Conservation (phyloP, 2,888 invertebrate species). For the Zele albiditarsus region DNA sequence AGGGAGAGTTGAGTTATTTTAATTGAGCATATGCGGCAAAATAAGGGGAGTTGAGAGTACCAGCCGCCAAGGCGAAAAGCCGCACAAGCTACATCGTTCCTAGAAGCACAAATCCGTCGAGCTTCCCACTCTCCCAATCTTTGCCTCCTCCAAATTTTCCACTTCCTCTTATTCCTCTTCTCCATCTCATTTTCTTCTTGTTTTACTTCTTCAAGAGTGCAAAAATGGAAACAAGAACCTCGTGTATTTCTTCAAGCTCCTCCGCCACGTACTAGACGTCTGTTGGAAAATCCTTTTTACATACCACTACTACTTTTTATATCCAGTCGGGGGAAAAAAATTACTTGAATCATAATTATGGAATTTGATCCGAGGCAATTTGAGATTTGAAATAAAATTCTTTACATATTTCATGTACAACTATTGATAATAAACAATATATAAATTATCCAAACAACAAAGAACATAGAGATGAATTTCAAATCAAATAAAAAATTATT, state of each 20-base stretch:
- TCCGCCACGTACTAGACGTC: not conserved
- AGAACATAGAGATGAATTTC: no score
- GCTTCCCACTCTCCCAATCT: constrained; percentile 29
- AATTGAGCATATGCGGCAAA: constrained; percentile 58
- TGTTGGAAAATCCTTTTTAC: not conserved
- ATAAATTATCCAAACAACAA: no score
- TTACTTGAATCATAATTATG: not conserved
- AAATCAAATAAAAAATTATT: no score
- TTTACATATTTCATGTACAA: no score
- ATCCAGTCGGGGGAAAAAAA: not conserved
- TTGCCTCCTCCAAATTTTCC: constrained; percentile 30
- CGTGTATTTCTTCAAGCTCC: constrained; percentile 1
- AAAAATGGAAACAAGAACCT: constrained; percentile 10
- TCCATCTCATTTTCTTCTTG: not conserved
- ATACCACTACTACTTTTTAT: not conserved
- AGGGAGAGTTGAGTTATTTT: constrained; percentile 58
- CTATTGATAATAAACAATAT: no score
- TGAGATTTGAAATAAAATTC: no score
- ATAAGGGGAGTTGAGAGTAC: constrained; percentile 13
- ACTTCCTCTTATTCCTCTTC: constrained; percentile 28
- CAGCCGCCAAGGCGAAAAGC: constrained; percentile 51
- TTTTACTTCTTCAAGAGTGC: not conserved
- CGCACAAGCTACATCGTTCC: constrained; percentile 53
- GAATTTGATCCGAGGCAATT: no score
- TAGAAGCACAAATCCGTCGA: constrained; percentile 65